Evolutionary conservation across 1,140 invertebrate species (phyloP), one percentile per base, ranked within the genome.

Genomic region (Eumaeus atala): DNA sequence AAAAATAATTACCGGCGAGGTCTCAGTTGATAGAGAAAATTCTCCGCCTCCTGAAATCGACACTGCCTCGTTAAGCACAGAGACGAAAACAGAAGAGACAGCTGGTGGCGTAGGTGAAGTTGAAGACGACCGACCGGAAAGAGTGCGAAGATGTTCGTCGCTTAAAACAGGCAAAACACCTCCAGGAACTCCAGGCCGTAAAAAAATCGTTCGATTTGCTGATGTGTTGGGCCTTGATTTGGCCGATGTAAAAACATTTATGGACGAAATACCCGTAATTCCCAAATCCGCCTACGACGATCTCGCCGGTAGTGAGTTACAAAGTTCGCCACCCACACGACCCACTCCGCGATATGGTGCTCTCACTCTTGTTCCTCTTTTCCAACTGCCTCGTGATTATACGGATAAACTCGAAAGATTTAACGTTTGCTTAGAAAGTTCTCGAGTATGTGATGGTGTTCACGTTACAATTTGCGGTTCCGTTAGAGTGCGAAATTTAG

Each of bases 121-220:
- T 18, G 83, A 86, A 65, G 88, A 87, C 62, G 89, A 90, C 40
- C 74, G 87, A 57, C 91, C 90, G 1, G 92, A 91, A 34, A 82
- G 92, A 49, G 89, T 95, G 6, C 88, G 93, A 34, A 88, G 95
- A 50, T 95, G 93, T 74, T 96, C 96, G 0, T 97, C 95, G 0
- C 79, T 98, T 11, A 97, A 96, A 87, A 93, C 93, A 0, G 94
- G 95, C 0, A 97, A 97, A 87, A 97, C 95, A 0, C 96, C 96
- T 16, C 96, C 96, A 0, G 94, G 94, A 1, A 96, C 95, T 9
- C 95, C 95, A 0, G 92, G 93, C 2, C 89, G 93, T 0, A 98
- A 98, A 80, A 98, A 98, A 84, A 97, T 97, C 35, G 97, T 98
- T 0, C 90, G 97, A 12, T 99, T 99, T 80, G 97, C 97, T 0